Evolutionary conservation across 2,888 invertebrate genomes (phyloP).

Genomic region (Parthenolecanium corni): DNA sequence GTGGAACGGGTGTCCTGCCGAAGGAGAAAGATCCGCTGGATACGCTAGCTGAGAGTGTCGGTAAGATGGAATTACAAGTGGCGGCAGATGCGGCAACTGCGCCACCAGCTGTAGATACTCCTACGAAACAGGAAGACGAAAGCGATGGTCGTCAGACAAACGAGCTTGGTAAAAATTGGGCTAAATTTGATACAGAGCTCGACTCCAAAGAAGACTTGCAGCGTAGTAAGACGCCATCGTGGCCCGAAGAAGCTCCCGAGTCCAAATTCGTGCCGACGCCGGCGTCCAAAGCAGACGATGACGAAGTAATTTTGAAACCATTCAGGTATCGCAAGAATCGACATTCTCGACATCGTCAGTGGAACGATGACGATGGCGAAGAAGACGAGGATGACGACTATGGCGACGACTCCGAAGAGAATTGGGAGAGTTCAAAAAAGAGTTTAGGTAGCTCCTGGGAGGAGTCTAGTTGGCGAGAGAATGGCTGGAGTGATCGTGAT

Average conservation of each 20-base stretch:
- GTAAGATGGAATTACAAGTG: neutral
- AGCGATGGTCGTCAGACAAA: neutral
- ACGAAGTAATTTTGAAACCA: neutral
- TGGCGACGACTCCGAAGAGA: conserved; percentile 37
- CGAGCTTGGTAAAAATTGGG: conserved; percentile 23
- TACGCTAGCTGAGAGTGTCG: neutral
- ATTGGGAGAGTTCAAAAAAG: conserved; percentile 34
- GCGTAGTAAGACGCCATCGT: neutral
- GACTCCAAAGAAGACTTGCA: neutral
- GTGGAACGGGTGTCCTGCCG: conserved; percentile 30
- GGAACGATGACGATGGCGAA: conserved; percentile 18
- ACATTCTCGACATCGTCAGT: neutral
- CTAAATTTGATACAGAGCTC: conserved; percentile 17
- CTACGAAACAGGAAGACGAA: conserved; percentile 30
- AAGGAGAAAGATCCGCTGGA: conserved; percentile 7
- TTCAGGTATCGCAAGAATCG: conserved; percentile 1
- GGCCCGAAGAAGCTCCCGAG: neutral
- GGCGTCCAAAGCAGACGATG: neutral
- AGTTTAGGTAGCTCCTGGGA: conserved; percentile 34
- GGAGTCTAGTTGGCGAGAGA: conserved; percentile 35
- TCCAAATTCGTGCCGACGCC: too few relatives aligned
- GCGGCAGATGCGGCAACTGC: neutral
- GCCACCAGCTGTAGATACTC: neutral
- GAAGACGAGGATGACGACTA: conserved; percentile 32
- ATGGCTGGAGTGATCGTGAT: conserved; percentile 37